These are phyloP conservation scores for Perithous albicinctus DNA, from an alignment of 2,888 invertebrate species.

Conservation along the genomic window DNA sequence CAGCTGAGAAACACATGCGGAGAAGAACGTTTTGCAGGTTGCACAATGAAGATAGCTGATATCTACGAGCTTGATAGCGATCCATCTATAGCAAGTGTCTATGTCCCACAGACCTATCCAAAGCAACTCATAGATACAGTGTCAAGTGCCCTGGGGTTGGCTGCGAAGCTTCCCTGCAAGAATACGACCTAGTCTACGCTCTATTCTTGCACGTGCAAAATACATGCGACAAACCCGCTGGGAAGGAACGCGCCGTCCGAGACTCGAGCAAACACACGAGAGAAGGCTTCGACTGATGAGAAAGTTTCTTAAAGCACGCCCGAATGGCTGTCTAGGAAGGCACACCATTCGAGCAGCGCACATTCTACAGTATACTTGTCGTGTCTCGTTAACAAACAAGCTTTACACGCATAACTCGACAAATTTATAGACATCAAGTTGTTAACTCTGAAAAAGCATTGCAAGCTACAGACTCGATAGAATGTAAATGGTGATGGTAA, in stretches of 20 bases:
- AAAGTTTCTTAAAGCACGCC: conserved; percentile 45
- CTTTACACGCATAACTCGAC: no score
- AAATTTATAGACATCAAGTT: no score
- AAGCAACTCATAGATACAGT: conserved; percentile 37
- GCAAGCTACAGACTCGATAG: no score
- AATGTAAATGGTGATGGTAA: no score
- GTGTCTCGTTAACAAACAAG: background rate
- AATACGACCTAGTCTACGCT: conserved; percentile 34
- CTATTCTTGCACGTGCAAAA: conserved; percentile 44
- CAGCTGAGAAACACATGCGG: background rate
- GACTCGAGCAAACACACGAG: conserved; percentile 52
- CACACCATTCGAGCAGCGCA: conserved; percentile 11
- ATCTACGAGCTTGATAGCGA: conserved; percentile 30
- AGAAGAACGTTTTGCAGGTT: conserved; percentile 27
- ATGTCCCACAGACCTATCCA: background rate
- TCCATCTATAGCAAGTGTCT: conserved; percentile 26
- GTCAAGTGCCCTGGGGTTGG: conserved; percentile 19
- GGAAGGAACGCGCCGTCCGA: conserved; percentile 24
- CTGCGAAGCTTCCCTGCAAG: conserved; percentile 4
- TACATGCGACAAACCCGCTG: conserved; percentile 51
- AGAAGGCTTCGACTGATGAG: conserved; percentile 42
- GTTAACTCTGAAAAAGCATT: no score
- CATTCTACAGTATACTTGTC: background rate
- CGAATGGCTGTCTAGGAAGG: conserved; percentile 6
- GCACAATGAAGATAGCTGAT: conserved; percentile 39